Conservation (phyloP, 2,797 vertebrate species). For the Epinephelus malabaricus region DNA sequence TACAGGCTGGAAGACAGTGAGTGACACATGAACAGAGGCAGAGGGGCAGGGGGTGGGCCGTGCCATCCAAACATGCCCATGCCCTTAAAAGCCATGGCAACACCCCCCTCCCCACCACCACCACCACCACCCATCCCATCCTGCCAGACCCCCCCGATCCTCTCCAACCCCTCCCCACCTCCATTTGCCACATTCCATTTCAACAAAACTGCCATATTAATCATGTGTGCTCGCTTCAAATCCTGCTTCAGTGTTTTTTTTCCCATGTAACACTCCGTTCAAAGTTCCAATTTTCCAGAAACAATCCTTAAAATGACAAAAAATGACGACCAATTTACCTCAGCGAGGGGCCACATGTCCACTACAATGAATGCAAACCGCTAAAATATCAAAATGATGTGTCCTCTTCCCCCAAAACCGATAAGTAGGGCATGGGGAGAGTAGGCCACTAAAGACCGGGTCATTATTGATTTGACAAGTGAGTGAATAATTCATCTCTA, state of each 20-base stretch:
- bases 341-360: slow-evolving; percentile 62
- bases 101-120: slow-evolving; percentile 38
- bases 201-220: slow-evolving; percentile 77
- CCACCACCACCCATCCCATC: slow-evolving; percentile 20
- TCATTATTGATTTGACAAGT: slow-evolving; percentile 86
- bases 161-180: slow-evolving; percentile 35
- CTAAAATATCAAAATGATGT: slow-evolving; percentile 72
- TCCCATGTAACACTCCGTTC: slow-evolving; percentile 19
- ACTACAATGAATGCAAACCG: slow-evolving; percentile 59
- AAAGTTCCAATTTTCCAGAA: slow-evolving; percentile 72
- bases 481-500: slow-evolving; percentile 85
- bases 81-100: slow-evolving; percentile 81
- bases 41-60: slow-evolving; percentile 74
- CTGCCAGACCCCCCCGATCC: slow-evolving; percentile 30
- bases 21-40: slow-evolving; percentile 81
- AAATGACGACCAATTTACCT: slow-evolving; percentile 69
- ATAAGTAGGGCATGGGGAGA: slow-evolving; percentile 82
- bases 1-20: slow-evolving; percentile 83
- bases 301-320: slow-evolving; percentile 73
- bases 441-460: slow-evolving; percentile 77
- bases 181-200: slow-evolving; percentile 74
- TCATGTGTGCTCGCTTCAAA: slow-evolving; percentile 61
- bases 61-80: slow-evolving; percentile 81
- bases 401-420: slow-evolving; percentile 65
- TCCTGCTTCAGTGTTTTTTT: slow-evolving; percentile 33